Percentiles rank a stretch among this genome's conserved stretches.
Evolutionary conservation across 2,113 vertebrate species (phyloP).

Genomic region (Lophotis ruficrista): DNA sequence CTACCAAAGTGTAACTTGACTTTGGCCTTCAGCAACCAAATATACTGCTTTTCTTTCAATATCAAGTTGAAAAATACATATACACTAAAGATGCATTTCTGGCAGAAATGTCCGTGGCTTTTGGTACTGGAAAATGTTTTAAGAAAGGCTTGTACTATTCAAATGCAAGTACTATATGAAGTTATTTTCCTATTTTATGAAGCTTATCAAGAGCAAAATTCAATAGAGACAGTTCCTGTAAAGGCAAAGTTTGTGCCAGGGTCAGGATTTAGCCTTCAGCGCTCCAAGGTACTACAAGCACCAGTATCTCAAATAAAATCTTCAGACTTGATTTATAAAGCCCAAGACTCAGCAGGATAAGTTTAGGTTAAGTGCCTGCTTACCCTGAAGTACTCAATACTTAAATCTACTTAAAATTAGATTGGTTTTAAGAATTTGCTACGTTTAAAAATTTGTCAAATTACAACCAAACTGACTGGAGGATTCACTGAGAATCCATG

Average conservation of each 20-base stretch:
- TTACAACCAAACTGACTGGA: not conserved
- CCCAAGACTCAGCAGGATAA: not conserved
- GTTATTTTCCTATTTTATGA: not conserved
- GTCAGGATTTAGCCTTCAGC: not conserved
- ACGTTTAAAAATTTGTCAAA: not conserved
- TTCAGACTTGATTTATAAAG: not conserved
- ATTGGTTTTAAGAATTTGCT: not conserved
- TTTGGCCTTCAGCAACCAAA: not conserved
- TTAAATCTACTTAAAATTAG: not conserved
- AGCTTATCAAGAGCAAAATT: not conserved
- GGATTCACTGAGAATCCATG: not conserved
- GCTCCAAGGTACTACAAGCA: not conserved
- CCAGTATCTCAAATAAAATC: not conserved
- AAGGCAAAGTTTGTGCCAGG: not conserved
- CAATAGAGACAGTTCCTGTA: not conserved
- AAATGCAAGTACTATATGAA: not conserved
- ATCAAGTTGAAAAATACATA: not conserved
- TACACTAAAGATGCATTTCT: not conserved
- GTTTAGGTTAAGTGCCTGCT: not conserved
- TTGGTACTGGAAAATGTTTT: not conserved
- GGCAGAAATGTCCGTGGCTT: not conserved
- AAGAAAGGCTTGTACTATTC: not conserved
- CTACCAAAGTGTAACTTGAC: not conserved
- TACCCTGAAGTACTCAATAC: not conserved
- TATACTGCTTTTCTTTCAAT: not conserved